Evolutionary conservation across 2,888 invertebrate genomes (phyloP), one percentile per base, ranked within the genome.

Genomic region (Rhodophaea formosa): DNA sequence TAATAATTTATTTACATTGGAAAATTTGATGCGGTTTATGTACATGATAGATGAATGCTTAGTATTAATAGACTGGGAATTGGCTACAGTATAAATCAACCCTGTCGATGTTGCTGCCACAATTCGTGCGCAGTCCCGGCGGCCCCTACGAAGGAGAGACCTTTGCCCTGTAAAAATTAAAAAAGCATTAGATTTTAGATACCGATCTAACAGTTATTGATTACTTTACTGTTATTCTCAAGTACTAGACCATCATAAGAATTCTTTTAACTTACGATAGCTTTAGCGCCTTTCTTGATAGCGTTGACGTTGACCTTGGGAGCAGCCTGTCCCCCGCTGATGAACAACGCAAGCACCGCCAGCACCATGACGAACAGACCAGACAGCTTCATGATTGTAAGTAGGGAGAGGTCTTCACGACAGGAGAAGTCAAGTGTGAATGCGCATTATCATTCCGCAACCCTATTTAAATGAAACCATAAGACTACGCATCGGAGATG

Each of bases 261-360:
- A 35, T 12, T 3, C 12, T 3, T 35, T 7, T 1, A n/a, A 57
- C 60, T 59, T 45, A 59, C 62, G 23, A 60, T 42, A 51, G 32
- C 45, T 29, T 52, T 52, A 30, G 53, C 53, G 10, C 12, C 53
- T 42, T 60, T 52, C 53, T 59, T 59, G 44, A 62, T 23, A 0
- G 58, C 58, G 32, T 47, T 55, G 3, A 56, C 12, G 16, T 57
- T 47, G 23, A 64, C 63, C 43, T 72, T 70, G 7, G 71, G 72
- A 5, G 49, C 54, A 5, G 72, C 72, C 17, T 56, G 58, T 5
- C 60, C 32, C 12, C 61, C 59, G 7, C 65, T 63, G 58, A 72
- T 30, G 57, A 74, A 54, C 64, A 75, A 53, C 8, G 71, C 70
- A 15, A 74, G 51, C 29, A 68, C 62, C 12, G 71, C 69, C 60